Evolutionary conservation across 2,888 invertebrate species (phyloP), one percentile per base, ranked within the genome.

Genomic region (Scaptomyza cyrtandrae): DNA sequence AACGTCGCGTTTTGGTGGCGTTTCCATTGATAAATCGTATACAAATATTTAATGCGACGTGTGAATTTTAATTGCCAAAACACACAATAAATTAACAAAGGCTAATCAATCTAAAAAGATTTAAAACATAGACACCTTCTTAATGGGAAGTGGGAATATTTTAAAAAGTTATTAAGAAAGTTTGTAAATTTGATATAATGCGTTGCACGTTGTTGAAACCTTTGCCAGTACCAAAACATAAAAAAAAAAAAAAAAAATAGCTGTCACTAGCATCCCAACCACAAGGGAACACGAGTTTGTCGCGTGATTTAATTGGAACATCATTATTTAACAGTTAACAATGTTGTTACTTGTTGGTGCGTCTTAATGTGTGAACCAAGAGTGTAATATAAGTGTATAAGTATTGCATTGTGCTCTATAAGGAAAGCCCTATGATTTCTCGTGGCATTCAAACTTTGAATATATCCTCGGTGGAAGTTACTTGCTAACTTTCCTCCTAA

Each of bases 1-100:
- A 76, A 73, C 76, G 72, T 81, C 86, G 76, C 73, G 89, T 65
- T 78, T 61, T 64, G 66, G 55, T 61, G n/a, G 73, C 81, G 78
- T 58, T 75, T 73, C 62, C 71, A 77, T 74, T 74, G 86, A 88
- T 83, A 71, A 71, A 83, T 80, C 66, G 55, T 41, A 65, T 64
- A 33, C 24, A 44, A 50, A n/a, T 49, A 39, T 58, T 45, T 52
- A 19, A 71, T 33, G 49, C 37, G 49, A 27, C 58, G 56, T 46
- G 76, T 60, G 53, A 59, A 46, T 59, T 55, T 46, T 13, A 67
- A 53, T 65, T 65, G 41, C 13, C 37, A 45, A 19, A 68, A 53
- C 39, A 59, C 46, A 46, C 35, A 43, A 71, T 66, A 44, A n/a
- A 66, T 37, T 24, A 35, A 19, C 19, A 39, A 16, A 56, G 24